phyloP scores from a whole-genome alignment of 2,888 invertebrate species.

The Drosophila prostipennis region DNA sequence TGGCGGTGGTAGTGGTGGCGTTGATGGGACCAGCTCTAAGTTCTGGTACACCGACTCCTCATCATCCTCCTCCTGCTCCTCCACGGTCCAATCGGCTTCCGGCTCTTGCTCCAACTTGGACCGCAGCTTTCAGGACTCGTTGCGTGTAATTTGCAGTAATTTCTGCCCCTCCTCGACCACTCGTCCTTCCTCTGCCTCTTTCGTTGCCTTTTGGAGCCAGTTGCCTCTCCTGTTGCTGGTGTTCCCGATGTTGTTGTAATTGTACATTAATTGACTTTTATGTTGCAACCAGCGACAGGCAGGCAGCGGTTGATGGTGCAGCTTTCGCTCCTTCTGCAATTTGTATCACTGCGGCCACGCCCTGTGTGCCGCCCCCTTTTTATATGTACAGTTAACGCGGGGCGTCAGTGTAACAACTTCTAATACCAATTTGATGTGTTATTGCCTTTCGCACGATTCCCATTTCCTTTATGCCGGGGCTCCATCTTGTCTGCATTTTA shows the following conservation, averaged over 20 bases:
- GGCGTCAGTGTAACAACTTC: conserved; percentile 57
- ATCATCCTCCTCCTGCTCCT: conserved; percentile 25
- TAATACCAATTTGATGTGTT: conserved; percentile 71
- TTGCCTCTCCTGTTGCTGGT: conserved; percentile 35
- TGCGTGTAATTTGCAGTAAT: conserved; percentile 67
- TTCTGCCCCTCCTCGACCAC: conserved; percentile 32
- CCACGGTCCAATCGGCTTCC: conserved; percentile 43
- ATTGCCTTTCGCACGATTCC: conserved; percentile 44
- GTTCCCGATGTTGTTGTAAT: conserved; percentile 60
- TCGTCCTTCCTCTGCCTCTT: background rate
- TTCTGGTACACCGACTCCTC: conserved; percentile 31
- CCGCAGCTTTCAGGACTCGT: conserved; percentile 49
- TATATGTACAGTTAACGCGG: conserved; percentile 8
- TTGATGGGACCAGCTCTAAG: conserved; percentile 43
- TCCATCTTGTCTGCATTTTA: conserved; percentile 41
- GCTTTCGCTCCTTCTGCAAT: conserved; percentile 21
- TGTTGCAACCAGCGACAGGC: conserved; percentile 45
- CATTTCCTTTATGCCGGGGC: conserved; percentile 38
- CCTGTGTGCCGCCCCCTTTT: background rate
- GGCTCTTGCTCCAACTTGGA: conserved; percentile 44
- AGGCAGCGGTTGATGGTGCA: conserved; percentile 1
- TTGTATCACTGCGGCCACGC: conserved; percentile 24
- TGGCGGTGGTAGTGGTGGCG: conserved; percentile 24
- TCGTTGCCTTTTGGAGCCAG: conserved; percentile 32
- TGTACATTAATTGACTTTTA: conserved; percentile 79